These are phyloP conservation scores for Chamaetylas fuelleborni DNA, from an alignment of 2,113 vertebrate species.

Conservation along the genomic window DNA sequence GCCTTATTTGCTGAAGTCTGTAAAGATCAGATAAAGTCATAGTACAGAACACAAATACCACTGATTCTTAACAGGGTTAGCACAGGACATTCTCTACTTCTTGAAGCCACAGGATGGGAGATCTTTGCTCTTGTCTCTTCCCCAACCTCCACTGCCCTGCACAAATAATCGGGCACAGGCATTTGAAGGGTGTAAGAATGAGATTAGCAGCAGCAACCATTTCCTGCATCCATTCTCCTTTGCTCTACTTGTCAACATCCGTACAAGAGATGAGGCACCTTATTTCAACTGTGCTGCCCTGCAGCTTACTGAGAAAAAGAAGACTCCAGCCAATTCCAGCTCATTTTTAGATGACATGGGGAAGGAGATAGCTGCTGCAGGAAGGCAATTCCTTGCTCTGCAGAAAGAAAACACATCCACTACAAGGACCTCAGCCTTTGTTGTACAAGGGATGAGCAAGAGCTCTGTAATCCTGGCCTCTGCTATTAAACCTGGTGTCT, in stretches of 20 bases:
- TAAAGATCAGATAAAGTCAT: background rate
- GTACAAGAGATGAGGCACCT: background rate
- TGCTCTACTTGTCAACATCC: background rate
- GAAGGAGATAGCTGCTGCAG: background rate
- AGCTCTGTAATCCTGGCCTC: background rate
- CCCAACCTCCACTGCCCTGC: background rate
- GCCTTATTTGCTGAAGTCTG: background rate
- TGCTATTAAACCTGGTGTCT: background rate
- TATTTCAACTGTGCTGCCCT: background rate
- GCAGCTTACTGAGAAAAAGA: background rate
- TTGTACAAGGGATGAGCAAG: background rate
- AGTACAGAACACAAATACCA: background rate
- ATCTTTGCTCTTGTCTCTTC: background rate
- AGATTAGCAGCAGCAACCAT: background rate
- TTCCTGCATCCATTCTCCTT: slow-evolving; percentile 19
- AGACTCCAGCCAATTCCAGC: background rate
- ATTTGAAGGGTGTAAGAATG: background rate
- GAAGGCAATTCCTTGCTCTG: background rate
- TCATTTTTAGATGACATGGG: background rate
- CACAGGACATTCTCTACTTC: background rate
- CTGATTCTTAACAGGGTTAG: background rate
- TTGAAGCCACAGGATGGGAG: background rate
- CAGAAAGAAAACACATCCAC: background rate
- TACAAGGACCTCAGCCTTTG: background rate
- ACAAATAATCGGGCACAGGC: background rate